These are phyloP conservation scores for Tenthredo distinguenda DNA, from an alignment of 2,888 invertebrate species.

Conservation along the genomic window DNA sequence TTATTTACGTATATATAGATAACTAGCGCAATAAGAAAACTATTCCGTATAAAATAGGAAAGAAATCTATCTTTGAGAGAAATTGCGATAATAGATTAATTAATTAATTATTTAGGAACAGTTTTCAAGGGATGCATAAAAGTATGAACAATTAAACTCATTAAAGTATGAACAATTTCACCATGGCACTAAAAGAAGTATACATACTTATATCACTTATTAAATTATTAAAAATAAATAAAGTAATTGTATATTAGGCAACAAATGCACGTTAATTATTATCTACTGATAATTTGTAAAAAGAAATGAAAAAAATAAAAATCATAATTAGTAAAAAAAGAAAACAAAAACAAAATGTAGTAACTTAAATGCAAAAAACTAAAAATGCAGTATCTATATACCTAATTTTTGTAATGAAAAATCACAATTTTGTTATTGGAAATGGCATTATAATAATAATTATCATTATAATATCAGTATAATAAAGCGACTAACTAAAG, in stretches of 20 bases:
- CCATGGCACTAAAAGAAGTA: constrained; percentile 41
- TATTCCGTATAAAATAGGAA: background rate
- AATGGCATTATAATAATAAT: constrained; percentile 13
- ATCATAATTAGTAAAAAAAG: background rate
- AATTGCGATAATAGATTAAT: background rate
- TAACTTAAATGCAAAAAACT: background rate
- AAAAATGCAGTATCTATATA: background rate
- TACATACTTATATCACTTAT: background rate
- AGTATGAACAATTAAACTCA: background rate
- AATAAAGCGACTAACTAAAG: background rate
- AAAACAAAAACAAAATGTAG: background rate
- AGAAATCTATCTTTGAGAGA: background rate
- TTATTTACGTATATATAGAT: background rate
- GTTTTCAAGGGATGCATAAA: constrained; percentile 20
- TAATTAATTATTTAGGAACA: background rate
- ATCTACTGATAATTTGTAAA: background rate
- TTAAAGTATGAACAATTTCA: constrained; percentile 21
- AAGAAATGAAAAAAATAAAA: background rate
- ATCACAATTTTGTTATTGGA: constrained; percentile 9
- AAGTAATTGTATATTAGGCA: background rate
- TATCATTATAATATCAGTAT: background rate
- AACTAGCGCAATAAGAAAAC: constrained; percentile 8
- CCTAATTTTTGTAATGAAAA: background rate
- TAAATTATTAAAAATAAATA: constrained; percentile 18
- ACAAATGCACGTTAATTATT: background rate